These are phyloP conservation scores for Pluvianellus socialis DNA, from an alignment of 2,113 vertebrate species.

Conservation along the genomic window DNA sequence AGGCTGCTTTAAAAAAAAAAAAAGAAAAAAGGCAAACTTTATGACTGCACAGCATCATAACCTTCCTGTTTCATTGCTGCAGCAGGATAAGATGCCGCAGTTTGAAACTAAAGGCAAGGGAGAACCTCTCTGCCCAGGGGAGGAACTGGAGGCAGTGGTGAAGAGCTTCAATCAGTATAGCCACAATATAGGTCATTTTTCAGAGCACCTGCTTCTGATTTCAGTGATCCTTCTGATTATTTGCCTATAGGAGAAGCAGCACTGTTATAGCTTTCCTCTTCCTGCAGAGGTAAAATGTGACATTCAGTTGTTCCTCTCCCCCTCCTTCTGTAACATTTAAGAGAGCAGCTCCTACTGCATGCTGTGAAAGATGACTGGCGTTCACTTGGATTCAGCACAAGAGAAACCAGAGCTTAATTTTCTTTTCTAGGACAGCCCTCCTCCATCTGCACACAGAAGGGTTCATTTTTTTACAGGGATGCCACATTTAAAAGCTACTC, in stretches of 20 bases:
- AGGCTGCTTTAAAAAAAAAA: background rate
- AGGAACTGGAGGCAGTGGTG: background rate
- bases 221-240: background rate
- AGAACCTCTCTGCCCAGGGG: background rate
- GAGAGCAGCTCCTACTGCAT: background rate
- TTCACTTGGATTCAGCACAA: slow-evolving; percentile 13
- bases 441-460: slow-evolving; percentile 29
- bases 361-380: slow-evolving; percentile 14
- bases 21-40: background rate
- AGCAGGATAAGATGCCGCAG: background rate
- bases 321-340: slow-evolving; percentile 19
- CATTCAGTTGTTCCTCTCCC: slow-evolving; percentile 5
- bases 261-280: background rate
- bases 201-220: background rate
- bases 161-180: background rate
- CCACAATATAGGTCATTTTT: background rate
- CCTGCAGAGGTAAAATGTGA: background rate
- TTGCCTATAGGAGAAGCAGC: background rate
- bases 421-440: slow-evolving; percentile 47
- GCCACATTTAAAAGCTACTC: slow-evolving; percentile 3
- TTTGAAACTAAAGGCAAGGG: background rate
- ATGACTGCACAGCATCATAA: background rate
- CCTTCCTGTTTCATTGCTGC: background rate
- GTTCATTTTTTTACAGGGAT: background rate
- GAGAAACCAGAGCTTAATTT: slow-evolving; percentile 20